These are phyloP conservation scores for Phalera bucephala DNA, from an alignment of 2,888 invertebrate species.

Conservation along the genomic window DNA sequence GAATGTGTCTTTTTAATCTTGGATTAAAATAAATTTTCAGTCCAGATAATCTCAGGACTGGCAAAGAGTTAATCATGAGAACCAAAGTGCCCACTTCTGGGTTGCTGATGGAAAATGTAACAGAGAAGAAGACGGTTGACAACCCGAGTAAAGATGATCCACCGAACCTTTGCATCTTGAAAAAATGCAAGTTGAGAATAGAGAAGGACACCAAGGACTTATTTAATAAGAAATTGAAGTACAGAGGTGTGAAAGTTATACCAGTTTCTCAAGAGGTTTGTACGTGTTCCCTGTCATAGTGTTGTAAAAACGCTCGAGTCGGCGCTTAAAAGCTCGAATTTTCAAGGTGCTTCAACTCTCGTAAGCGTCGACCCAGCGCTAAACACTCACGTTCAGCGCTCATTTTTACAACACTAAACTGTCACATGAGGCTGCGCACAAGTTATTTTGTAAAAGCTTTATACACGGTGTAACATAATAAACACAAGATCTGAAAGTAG, in stretches of 20 bases:
- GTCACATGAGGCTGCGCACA: too few relatives aligned
- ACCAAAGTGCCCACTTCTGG: conserved; percentile 39
- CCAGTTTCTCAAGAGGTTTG: conserved; percentile 36
- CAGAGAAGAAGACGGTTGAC: conserved; percentile 9
- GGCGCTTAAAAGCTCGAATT: too few relatives aligned
- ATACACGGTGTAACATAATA: too few relatives aligned
- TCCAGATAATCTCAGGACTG: conserved; percentile 51
- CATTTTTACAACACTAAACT: too few relatives aligned
- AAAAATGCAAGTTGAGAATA: conserved; percentile 41
- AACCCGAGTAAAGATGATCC: neutral
- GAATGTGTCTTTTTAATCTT: too few relatives aligned
- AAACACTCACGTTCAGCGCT: too few relatives aligned
- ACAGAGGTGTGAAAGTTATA: conserved; percentile 46
- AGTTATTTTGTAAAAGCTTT: too few relatives aligned
- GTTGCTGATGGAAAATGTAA: conserved; percentile 21
- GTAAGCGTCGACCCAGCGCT: too few relatives aligned
- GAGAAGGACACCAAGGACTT: conserved; percentile 37
- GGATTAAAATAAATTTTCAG: too few relatives aligned
- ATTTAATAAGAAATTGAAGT: conserved; percentile 53
- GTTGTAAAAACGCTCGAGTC: neutral
- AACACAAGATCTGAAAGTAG: too few relatives aligned
- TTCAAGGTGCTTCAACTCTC: too few relatives aligned
- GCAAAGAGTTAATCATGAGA: conserved; percentile 49
- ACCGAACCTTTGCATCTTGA: conserved; percentile 42
- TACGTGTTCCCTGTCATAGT: conserved; percentile 3